Percentiles rank a stretch among this genome's conserved stretches.
phyloP scores from a whole-genome alignment of 2,888 invertebrate species.

The Ceratothoa steindachneri region DNA sequence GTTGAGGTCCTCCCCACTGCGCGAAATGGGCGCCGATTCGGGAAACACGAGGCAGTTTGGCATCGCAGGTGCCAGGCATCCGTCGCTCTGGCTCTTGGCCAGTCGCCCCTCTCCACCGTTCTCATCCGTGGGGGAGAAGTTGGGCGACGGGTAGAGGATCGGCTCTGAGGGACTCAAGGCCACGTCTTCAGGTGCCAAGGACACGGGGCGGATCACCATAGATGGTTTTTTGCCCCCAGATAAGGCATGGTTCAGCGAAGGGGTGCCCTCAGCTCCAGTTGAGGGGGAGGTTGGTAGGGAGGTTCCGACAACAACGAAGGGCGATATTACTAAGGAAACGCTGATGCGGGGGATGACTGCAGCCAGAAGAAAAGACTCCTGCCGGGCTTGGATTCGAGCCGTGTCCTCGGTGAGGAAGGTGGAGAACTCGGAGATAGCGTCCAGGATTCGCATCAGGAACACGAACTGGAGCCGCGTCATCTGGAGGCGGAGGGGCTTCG shows the following conservation, averaged over 20 bases:
- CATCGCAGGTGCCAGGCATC: not conserved
- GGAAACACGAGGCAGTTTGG: not conserved
- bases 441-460: conserved; percentile 77
- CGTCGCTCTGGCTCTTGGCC: conserved; percentile 9
- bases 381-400: conserved; percentile 20
- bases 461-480: conserved; percentile 90
- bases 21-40: conserved; percentile 1
- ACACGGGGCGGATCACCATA: not conserved
- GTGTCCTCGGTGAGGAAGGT: conserved; percentile 76
- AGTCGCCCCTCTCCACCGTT: not conserved
- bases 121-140: not conserved
- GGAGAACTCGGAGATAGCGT: conserved; percentile 71
- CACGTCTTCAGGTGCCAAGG: not conserved
- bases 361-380: conserved; percentile 55
- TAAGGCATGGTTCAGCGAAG: not conserved
- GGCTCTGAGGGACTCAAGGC: not conserved
- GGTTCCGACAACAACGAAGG: conserved; percentile 55
- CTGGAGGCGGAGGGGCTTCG: conserved; percentile 80
- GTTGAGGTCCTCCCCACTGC: not conserved
- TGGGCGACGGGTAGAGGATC: not conserved
- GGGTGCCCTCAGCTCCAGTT: conserved; percentile 46
- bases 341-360: conserved; percentile 77
- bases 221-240: not conserved
- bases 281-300: conserved; percentile 50
- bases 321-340: conserved; percentile 80